A percentile compares a stretch with the other conserved stretches of the same genome.
phyloP scores from a whole-genome alignment of 2,888 invertebrate species.

The Panopea generosa region DNA sequence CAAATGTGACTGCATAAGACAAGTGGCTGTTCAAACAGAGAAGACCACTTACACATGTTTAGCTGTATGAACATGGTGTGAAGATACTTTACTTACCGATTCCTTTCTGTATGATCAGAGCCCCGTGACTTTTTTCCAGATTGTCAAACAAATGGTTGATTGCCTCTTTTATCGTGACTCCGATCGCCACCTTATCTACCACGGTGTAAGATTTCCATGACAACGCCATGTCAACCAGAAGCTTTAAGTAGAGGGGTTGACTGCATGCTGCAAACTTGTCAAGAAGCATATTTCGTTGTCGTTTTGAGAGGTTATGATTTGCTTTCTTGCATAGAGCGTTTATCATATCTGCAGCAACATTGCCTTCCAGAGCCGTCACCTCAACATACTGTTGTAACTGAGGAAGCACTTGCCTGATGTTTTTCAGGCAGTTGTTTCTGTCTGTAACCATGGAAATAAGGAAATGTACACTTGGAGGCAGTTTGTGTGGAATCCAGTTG shows the following conservation, averaged over 20 bases:
- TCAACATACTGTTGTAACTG: slow-evolving; percentile 65
- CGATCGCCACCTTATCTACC: slow-evolving; percentile 56
- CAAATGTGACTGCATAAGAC: too few species aligned
- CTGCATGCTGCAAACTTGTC: slow-evolving; percentile 63
- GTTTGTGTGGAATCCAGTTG: slow-evolving; percentile 73
- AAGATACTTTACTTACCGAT: slow-evolving; percentile 67
- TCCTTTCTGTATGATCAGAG: slow-evolving; percentile 67
- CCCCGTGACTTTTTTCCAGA: slow-evolving; percentile 74
- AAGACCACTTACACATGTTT: too few species aligned
- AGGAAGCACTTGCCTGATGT: slow-evolving; percentile 52
- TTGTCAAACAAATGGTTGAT: slow-evolving; percentile 72
- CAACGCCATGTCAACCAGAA: slow-evolving; percentile 70
- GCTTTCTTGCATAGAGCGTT: slow-evolving; percentile 44
- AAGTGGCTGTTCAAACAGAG: too few species aligned
- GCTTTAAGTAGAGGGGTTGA: slow-evolving; percentile 76
- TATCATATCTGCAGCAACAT: slow-evolving; percentile 65
- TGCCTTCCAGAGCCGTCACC: slow-evolving; percentile 57
- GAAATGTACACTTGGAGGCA: slow-evolving; percentile 73
- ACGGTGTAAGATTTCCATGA: slow-evolving; percentile 75
- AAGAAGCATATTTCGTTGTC: slow-evolving; percentile 69
- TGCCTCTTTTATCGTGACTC: slow-evolving; percentile 64
- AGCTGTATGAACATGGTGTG: too few species aligned
- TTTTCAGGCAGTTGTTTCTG: slow-evolving; percentile 63
- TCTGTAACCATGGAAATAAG: slow-evolving; percentile 73
- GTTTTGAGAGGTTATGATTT: slow-evolving; percentile 65